These are phyloP conservation scores for Cotesia glomerata DNA, from an alignment of 1,140 invertebrate genomes.

Conservation along the genomic window DNA sequence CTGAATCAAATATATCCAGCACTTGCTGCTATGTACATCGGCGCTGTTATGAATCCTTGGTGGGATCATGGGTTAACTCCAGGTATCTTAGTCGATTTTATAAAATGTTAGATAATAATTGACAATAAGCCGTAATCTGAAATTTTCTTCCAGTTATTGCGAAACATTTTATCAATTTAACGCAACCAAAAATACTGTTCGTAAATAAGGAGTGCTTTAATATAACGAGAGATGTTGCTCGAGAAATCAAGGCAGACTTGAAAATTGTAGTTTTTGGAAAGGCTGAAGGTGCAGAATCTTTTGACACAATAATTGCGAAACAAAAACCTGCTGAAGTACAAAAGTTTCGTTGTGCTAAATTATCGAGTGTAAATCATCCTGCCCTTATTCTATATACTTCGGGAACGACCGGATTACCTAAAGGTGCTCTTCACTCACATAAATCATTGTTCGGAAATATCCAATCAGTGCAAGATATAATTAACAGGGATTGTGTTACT, in stretches of 20 bases:
- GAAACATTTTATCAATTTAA: conserved; percentile 47
- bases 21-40: conserved; percentile 56
- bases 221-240: conserved; percentile 34
- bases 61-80: conserved; percentile 31
- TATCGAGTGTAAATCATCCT: conserved; percentile 38
- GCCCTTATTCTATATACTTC: conserved; percentile 49
- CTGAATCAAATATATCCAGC: conserved; percentile 59
- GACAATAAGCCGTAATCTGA: conserved; percentile 36
- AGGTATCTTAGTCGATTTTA: conserved; percentile 16
- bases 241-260: conserved; percentile 32
- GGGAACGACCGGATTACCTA: conserved; percentile 50
- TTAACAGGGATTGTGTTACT: not conserved
- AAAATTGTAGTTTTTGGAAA: conserved; percentile 49
- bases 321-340: conserved; percentile 33
- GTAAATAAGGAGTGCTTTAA: conserved; percentile 33
- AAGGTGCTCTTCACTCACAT: conserved; percentile 45
- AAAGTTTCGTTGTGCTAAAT: conserved; percentile 36
- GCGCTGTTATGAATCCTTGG: conserved; percentile 43
- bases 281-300: conserved; percentile 27
- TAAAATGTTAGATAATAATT: conserved; percentile 8
- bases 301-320: conserved; percentile 36
- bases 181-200: conserved; percentile 55
- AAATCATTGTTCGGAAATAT: conserved; percentile 22
- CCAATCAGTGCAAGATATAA: not conserved
- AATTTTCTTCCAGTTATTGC: conserved; percentile 41